Conservation (phyloP, 2,797 vertebrate species). For the Gymnodraco acuticeps region DNA sequence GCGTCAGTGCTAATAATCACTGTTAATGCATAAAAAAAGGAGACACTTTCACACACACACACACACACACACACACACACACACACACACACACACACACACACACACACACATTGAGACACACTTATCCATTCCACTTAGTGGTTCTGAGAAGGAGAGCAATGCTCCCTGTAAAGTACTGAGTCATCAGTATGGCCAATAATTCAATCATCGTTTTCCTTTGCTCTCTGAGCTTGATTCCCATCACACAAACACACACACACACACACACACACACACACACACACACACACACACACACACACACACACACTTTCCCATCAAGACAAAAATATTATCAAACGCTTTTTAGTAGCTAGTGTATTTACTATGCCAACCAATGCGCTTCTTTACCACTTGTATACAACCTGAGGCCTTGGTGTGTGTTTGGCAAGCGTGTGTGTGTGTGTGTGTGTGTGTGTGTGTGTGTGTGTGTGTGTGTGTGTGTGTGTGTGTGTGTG, state of each 20-base stretch:
- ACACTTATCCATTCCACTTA: constrained; percentile 63
- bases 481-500: constrained; percentile 3
- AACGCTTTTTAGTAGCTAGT: constrained; percentile 48
- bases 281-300: background rate
- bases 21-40: constrained; percentile 5
- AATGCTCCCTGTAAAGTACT: constrained; percentile 52
- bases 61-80: background rate
- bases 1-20: constrained; percentile 39
- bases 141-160: constrained; percentile 63
- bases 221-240: constrained; percentile 48
- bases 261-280: constrained; percentile 19
- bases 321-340: constrained; percentile 44
- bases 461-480: background rate
- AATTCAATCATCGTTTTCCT: constrained; percentile 68
- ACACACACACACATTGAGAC: background rate
- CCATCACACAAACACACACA: constrained; percentile 46
- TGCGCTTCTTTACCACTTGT: constrained; percentile 45
- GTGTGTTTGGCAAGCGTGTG: background rate
- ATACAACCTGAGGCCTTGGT: constrained; percentile 47
- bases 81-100: background rate
- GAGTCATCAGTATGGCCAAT: constrained; percentile 70
- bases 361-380: constrained; percentile 61
- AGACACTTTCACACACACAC: constrained; percentile 3
- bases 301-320: constrained; percentile 27
- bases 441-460: constrained; percentile 8